Conservation (phyloP, 2,888 invertebrate genomes). For the Pseudococcus jackbeardsleyi region DNA sequence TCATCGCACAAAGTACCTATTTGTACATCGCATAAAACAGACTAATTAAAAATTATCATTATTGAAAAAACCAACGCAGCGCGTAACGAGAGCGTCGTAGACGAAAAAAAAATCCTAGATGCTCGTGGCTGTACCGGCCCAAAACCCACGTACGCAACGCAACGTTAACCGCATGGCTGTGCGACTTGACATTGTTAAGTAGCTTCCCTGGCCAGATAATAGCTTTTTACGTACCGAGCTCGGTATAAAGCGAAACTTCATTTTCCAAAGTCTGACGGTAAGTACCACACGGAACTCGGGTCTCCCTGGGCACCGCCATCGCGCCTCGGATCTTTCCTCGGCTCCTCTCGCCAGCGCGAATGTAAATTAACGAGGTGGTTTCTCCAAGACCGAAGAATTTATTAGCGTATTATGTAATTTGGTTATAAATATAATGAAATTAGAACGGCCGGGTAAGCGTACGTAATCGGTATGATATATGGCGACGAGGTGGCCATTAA, state of each 20-base stretch:
- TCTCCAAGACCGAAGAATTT: neutral
- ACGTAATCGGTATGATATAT: conserved; percentile 28
- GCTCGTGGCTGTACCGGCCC: neutral
- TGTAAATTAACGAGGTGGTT: conserved; percentile 1
- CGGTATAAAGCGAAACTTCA: conserved; percentile 1
- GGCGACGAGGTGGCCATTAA: neutral
- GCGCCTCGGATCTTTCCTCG: too few species aligned
- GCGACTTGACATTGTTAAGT: conserved; percentile 40
- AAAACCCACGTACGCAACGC: neutral
- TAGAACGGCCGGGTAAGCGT: neutral
- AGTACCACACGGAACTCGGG: neutral
- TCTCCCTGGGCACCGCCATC: neutral
- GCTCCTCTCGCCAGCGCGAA: neutral
- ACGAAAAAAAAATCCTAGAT: neutral
- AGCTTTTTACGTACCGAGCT: conserved; percentile 3
- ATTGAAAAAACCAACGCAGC: neutral
- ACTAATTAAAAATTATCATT: conserved; percentile 15
- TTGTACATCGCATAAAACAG: neutral
- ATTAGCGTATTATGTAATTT: conserved; percentile 16
- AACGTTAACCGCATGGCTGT: conserved; percentile 35
- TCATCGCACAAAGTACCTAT: neutral
- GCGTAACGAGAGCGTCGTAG: neutral
- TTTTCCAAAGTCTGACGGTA: neutral
- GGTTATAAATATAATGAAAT: conserved; percentile 34
- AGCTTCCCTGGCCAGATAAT: conserved; percentile 43